Evolutionary conservation across 2,797 vertebrate genomes (phyloP), one percentile per base, ranked within the genome.

Genomic region (Lepidocolaptes lacrymiger): DNA sequence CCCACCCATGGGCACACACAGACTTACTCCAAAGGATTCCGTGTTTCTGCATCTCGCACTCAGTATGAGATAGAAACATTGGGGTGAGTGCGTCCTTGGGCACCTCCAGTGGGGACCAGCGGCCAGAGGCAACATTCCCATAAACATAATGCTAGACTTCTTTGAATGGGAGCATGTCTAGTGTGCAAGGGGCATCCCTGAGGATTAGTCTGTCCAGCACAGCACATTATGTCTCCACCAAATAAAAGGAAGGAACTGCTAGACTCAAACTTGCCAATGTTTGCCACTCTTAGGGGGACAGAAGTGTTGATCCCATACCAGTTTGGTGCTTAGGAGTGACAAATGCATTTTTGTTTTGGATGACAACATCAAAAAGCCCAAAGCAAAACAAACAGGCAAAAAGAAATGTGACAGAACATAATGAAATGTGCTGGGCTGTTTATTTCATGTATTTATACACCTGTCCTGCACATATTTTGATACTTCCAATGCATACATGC

Each of bases 341-440:
- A 91, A 75, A 48, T 4, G 11, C 5, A 6, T 43, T 68, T 91
- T 79, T 64, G 14, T 85, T 89, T 89, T 44, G 12, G 32, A 32
- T 48, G 36, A 41, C 22, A 72, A 75, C 56, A 79, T 16, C 54
- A 75, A 62, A 85, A 86, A 91, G 15, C 34, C 61, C 39, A 74
- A 91, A 92, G 37, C 22, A 74, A 88, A 95, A 30, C 36, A 93
- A 91, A 59, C 18, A 77, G 52, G 52, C 9, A 6, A 91, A 79
- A 83, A 61, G 30, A 52, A 88, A 77, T 44, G 30, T 26, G 64
- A n/a, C 0, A 2, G 52, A 72, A 69, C 75, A 34, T 27, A 76
- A 41, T n/a, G 51, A 80, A 81, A 27, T 10, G 61, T 23, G 14
- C 55, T 74, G 52, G 49, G 12, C 26, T 67, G 36, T 74, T 88